Percentiles rank a stretch among this genome's conserved stretches.
These are phyloP conservation scores for Argentina silus DNA, from an alignment of 2,797 vertebrate genomes.

Conservation along the genomic window DNA sequence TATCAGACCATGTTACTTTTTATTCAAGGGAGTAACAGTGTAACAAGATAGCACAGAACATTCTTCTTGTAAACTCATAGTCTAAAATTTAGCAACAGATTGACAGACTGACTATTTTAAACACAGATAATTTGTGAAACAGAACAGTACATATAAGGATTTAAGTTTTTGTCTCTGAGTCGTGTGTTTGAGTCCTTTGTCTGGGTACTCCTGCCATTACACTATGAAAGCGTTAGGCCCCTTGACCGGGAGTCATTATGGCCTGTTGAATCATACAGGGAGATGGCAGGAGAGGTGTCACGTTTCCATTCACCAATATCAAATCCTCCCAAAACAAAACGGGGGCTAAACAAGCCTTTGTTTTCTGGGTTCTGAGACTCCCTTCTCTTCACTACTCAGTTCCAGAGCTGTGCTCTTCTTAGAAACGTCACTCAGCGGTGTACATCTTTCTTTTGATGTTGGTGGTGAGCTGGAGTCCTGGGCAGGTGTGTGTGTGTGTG, in stretches of 20 bases:
- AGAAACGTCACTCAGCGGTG: conserved; percentile 30
- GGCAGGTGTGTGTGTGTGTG: background rate
- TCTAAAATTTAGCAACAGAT: conserved; percentile 1
- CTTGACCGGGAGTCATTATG: conserved; percentile 1
- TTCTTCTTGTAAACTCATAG: background rate
- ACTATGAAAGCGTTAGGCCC: too few relatives aligned
- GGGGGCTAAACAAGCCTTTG: conserved; percentile 36
- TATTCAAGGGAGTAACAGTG: background rate
- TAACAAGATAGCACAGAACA: conserved; percentile 4
- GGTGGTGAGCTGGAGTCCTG: conserved; percentile 8
- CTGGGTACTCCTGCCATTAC: too few relatives aligned
- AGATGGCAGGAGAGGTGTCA: conserved; percentile 36
- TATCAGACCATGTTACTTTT: too few relatives aligned
- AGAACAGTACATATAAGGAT: too few relatives aligned
- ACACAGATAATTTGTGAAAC: conserved; percentile 3
- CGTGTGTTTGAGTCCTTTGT: too few relatives aligned
- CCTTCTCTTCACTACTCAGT: conserved; percentile 21
- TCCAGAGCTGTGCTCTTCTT: conserved; percentile 39
- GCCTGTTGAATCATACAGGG: conserved; percentile 28
- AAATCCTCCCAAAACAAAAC: conserved; percentile 39
- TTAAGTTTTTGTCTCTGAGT: too few relatives aligned
- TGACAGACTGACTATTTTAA: background rate
- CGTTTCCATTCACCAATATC: conserved; percentile 51
- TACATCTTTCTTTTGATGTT: conserved; percentile 29
- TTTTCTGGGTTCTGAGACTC: conserved; percentile 34